Evolutionary conservation across 2,888 invertebrate genomes (phyloP).

Genomic region (Nephrocerus scutellatus): DNA sequence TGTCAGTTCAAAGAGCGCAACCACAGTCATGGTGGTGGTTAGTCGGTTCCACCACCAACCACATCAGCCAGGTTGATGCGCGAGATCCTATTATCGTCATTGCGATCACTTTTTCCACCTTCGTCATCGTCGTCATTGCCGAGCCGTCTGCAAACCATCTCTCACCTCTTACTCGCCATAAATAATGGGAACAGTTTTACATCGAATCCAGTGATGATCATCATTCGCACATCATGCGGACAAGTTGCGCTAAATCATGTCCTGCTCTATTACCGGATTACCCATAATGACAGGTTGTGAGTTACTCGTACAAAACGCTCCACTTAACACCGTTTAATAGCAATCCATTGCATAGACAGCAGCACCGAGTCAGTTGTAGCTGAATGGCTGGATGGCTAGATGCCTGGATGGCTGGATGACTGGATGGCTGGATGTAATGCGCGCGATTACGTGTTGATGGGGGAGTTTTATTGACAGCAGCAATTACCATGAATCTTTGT

Average conservation of each 20-base stretch:
- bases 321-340: constrained; percentile 12
- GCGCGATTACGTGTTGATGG: too few relatives aligned
- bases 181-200: too few relatives aligned
- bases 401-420: too few relatives aligned
- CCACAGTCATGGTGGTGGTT: constrained; percentile 4
- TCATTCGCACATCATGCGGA: constrained; percentile 21
- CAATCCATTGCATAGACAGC: too few relatives aligned
- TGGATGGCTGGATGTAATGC: constrained; percentile 1
- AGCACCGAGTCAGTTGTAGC: constrained; percentile 10
- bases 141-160: too few relatives aligned
- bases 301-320: constrained; percentile 15
- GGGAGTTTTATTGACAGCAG: constrained; percentile 46
- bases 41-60: neutral
- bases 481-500: too few relatives aligned
- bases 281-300: constrained; percentile 26
- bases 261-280: constrained; percentile 24
- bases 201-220: too few relatives aligned
- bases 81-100: constrained; percentile 2
- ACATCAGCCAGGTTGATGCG: constrained; percentile 2
- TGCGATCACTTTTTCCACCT: constrained; percentile 3
- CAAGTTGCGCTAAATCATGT: constrained; percentile 21
- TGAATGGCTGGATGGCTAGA: neutral
- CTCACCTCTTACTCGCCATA: too few relatives aligned
- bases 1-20: constrained; percentile 22
- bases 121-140: neutral